phyloP scores from a whole-genome alignment of 2,888 invertebrate genomes.

The Dryadula phaetusa region DNA sequence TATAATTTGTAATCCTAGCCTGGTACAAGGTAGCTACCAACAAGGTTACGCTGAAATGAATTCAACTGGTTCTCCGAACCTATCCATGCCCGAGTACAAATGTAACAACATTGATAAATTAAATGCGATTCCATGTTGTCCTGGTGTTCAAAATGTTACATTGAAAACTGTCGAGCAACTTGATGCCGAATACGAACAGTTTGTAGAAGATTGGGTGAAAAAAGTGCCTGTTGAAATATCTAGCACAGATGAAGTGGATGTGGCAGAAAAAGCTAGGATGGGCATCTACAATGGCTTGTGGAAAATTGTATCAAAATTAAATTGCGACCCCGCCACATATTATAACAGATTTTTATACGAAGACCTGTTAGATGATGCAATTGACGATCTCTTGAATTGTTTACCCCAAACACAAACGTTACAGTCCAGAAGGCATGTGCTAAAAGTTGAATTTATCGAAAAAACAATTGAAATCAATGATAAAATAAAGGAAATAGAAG shows the following conservation, averaged over 20 bases:
- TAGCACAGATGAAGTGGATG: conserved; percentile 48
- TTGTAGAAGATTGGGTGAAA: conserved; percentile 59
- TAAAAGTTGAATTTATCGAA: conserved; percentile 62
- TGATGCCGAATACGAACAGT: conserved; percentile 57
- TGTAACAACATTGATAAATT: not conserved
- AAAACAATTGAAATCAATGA: conserved; percentile 57
- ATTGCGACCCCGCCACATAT: conserved; percentile 56
- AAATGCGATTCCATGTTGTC: not conserved
- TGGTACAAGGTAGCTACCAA: not conserved
- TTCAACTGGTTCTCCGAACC: not conserved
- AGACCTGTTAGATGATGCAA: conserved; percentile 65
- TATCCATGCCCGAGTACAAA: conserved; percentile 19
- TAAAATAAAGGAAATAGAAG: conserved; percentile 48
- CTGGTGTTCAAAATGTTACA: not conserved
- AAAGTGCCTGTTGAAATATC: conserved; percentile 55
- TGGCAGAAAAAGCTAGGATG: conserved; percentile 55
- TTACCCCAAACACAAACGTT: conserved; percentile 62
- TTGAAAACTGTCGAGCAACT: conserved; percentile 48
- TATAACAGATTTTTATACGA: conserved; percentile 60
- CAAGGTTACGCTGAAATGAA: conserved; percentile 2
- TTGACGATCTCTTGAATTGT: conserved; percentile 60
- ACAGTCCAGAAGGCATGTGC: conserved; percentile 48
- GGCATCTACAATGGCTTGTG: conserved; percentile 62
- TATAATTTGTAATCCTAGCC: conserved; percentile 10
- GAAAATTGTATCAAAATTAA: conserved; percentile 61